These are phyloP conservation scores for Habroteleia sp. DNA, from an alignment of 2,888 invertebrate genomes.

Conservation along the genomic window DNA sequence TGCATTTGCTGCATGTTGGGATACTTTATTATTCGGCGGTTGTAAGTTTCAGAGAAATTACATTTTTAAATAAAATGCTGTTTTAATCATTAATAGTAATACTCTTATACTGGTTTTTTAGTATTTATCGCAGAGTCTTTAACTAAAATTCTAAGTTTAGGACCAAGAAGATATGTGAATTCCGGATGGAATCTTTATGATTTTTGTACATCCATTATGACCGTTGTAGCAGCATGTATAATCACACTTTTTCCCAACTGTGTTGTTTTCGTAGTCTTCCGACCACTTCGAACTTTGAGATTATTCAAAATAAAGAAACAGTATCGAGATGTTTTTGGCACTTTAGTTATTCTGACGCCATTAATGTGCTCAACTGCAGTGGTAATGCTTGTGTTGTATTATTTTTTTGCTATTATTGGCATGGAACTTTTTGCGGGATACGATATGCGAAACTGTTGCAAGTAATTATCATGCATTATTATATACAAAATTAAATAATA, in stretches of 20 bases:
- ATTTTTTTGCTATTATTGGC: constrained; percentile 93
- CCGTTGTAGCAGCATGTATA: constrained; percentile 86
- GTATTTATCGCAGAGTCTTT: constrained; percentile 89
- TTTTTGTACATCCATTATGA: constrained; percentile 86
- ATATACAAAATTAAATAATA: too few species aligned
- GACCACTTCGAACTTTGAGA: constrained; percentile 86
- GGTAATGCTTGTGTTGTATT: constrained; percentile 92
- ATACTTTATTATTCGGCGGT: constrained; percentile 87
- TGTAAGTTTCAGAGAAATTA: constrained; percentile 84
- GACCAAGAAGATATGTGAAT: constrained; percentile 87
- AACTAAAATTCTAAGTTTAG: constrained; percentile 88
- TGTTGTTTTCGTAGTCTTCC: constrained; percentile 87
- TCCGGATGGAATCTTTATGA: constrained; percentile 94
- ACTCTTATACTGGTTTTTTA: too few species aligned
- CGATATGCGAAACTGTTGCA: constrained; percentile 90
- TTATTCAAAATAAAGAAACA: constrained; percentile 91
- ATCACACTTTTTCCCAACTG: constrained; percentile 86
- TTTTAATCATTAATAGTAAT: too few species aligned
- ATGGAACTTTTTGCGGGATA: constrained; percentile 92
- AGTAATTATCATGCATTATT: too few species aligned
- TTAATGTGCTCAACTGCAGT: constrained; percentile 91
- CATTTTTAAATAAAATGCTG: neutral
- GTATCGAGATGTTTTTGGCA: constrained; percentile 91
- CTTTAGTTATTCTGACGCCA: constrained; percentile 90
- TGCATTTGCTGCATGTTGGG: constrained; percentile 88